These are phyloP conservation scores for Calcarius lapponicus DNA, from an alignment of 2,797 vertebrate genomes.

Conservation along the genomic window DNA sequence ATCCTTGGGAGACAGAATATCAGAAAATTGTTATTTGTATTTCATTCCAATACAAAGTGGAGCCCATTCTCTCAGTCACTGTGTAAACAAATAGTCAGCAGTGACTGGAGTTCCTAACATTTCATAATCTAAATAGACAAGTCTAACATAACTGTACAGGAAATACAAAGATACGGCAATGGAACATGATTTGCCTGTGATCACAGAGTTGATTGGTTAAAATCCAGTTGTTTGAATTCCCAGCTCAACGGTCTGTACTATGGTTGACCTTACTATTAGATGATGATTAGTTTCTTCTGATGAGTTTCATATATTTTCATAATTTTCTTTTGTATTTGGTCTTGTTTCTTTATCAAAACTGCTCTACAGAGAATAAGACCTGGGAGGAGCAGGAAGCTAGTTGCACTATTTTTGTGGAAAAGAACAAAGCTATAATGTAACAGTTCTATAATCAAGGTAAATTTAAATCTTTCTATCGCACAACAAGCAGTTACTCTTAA, in stretches of 20 bases:
- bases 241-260: not conserved
- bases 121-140: not conserved
- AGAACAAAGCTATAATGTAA: not conserved
- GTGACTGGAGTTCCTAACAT: not conserved
- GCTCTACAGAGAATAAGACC: not conserved
- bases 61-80: not conserved
- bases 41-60: slow-evolving; percentile 20
- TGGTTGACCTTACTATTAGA: not conserved
- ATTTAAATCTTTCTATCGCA: not conserved
- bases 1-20: slow-evolving; percentile 33
- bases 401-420: not conserved
- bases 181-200: not conserved
- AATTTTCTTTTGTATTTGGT: not conserved
- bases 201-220: not conserved
- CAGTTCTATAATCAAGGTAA: not conserved
- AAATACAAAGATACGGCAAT: not conserved
- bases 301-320: not conserved
- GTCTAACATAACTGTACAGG: not conserved
- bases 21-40: slow-evolving; percentile 8
- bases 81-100: slow-evolving; percentile 19
- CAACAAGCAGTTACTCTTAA: not conserved
- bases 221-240: slow-evolving; percentile 2
- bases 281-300: not conserved
- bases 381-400: not conserved
- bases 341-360: not conserved